Base-by-base conservation (phyloP, 2,888 invertebrate genomes). In the Protophormia terraenovae region DNA sequence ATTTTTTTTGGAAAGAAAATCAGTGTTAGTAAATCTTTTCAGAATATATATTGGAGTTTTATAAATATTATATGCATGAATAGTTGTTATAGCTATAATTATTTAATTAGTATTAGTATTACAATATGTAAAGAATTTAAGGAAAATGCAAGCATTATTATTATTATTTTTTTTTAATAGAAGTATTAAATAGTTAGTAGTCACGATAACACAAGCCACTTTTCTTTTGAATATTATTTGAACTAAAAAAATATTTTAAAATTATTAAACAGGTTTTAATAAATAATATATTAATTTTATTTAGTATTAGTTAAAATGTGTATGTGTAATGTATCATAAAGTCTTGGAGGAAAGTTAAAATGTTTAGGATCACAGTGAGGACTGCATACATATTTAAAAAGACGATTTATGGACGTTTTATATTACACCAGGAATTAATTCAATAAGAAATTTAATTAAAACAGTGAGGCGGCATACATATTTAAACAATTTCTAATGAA, bases 41-140 rank as follows among this genome's bases (percentile, higher is more conserved):
- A 6, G 19, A 24, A 1, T 27, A 38, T 24, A 14, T 14, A 32
- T 35, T 24, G 7, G 12, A 38, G 22, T 67, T 55, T 47, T 29
- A n/a, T n/a, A 24, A 19, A 60, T 60, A 58, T 16, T 66, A 10
- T 83, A n/a, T 83, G 77, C 83, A 83, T 78, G 77, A 83, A 78
- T 73, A 83, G 83, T 82, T n/a, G n/a, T n/a, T 73, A 53, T 35
- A 19, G 12, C 38, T 55, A 50, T 53, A 67, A 67, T 47, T 73
- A 29, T 7, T 29, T 38, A 35, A 53, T 53, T 22, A 64, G 62
- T 76, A 72, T 41, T 47, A 16, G n/a, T 29, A 16, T 16, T 6
- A 29, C n/a, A 58, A 24, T 32, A 16, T 29, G 16, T 5, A 8
- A 55, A 55, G 16, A 50, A 47, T 60, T 1, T 7, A 47, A 47